These are phyloP conservation scores for Xiphydria camelus DNA, from an alignment of 2,888 invertebrate genomes.

Conservation along the genomic window DNA sequence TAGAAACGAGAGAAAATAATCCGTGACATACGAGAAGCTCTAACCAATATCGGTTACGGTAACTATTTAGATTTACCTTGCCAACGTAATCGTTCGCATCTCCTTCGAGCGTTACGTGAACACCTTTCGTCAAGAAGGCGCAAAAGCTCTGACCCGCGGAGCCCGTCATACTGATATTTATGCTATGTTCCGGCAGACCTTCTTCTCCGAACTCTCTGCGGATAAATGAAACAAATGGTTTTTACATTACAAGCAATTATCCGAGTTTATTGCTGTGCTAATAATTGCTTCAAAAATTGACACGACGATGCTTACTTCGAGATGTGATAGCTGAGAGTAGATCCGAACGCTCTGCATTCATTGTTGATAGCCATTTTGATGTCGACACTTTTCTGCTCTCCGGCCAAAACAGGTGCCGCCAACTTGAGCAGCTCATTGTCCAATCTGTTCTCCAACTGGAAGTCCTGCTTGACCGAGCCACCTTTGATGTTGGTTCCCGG, in stretches of 20 bases:
- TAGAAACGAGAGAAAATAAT: slow-evolving; percentile 48
- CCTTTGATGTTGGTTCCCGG: slow-evolving; percentile 90
- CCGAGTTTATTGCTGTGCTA: neutral
- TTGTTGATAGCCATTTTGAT: slow-evolving; percentile 84
- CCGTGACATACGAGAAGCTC: neutral
- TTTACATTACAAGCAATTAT: neutral
- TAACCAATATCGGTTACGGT: slow-evolving; percentile 4
- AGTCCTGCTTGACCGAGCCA: slow-evolving; percentile 83
- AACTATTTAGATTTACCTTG: slow-evolving; percentile 60
- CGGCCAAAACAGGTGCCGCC: slow-evolving; percentile 74
- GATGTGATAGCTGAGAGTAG: slow-evolving; percentile 92
- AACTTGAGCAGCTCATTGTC: slow-evolving; percentile 78
- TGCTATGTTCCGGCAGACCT: slow-evolving; percentile 80
- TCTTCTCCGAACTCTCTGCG: slow-evolving; percentile 81
- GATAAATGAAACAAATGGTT: slow-evolving; percentile 12
- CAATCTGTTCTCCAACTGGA: slow-evolving; percentile 80
- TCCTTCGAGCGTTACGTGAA: slow-evolving; percentile 89
- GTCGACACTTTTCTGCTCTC: slow-evolving; percentile 68
- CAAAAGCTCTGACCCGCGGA: slow-evolving; percentile 99
- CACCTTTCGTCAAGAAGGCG: slow-evolving; percentile 91
- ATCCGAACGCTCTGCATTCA: slow-evolving; percentile 89
- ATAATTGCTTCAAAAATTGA: neutral
- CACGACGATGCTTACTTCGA: slow-evolving; percentile 71
- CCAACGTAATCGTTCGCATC: slow-evolving; percentile 99
- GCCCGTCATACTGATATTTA: slow-evolving; percentile 83